Percentiles rank a stretch among this genome's conserved stretches.
Conservation (phyloP, 2,797 vertebrate genomes). For the Anguilla obscura region DNA sequence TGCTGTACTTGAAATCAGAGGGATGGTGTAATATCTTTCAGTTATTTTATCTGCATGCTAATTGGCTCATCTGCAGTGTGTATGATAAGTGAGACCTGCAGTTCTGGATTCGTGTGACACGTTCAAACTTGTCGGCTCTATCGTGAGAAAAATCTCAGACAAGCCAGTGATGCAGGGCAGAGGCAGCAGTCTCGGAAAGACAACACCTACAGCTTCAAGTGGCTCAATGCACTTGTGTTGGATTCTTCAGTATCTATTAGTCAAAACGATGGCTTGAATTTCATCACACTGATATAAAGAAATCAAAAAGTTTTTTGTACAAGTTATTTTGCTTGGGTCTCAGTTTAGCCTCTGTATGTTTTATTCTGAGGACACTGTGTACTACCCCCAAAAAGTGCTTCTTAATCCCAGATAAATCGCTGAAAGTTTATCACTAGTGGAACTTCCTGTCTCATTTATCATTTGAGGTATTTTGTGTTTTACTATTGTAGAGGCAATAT, state of each 20-base stretch:
- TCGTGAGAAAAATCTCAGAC: conserved; percentile 29
- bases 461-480: background rate
- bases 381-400: background rate
- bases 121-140: conserved; percentile 32
- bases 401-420: background rate
- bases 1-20: background rate
- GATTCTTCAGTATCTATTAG: background rate
- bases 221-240: background rate
- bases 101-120: conserved; percentile 32
- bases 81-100: conserved; percentile 19
- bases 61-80: conserved; percentile 16
- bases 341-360: background rate
- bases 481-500: background rate
- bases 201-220: background rate
- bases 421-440: background rate
- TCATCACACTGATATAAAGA: background rate
- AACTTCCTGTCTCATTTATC: background rate
- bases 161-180: background rate
- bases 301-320: background rate
- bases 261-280: background rate
- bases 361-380: background rate
- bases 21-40: conserved; percentile 7
- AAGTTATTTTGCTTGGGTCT: background rate
- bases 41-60: background rate
- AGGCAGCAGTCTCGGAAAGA: conserved; percentile 14